phyloP scores from a whole-genome alignment of 2,797 vertebrate genomes.

The Mormyrus hasselquistii region DNA sequence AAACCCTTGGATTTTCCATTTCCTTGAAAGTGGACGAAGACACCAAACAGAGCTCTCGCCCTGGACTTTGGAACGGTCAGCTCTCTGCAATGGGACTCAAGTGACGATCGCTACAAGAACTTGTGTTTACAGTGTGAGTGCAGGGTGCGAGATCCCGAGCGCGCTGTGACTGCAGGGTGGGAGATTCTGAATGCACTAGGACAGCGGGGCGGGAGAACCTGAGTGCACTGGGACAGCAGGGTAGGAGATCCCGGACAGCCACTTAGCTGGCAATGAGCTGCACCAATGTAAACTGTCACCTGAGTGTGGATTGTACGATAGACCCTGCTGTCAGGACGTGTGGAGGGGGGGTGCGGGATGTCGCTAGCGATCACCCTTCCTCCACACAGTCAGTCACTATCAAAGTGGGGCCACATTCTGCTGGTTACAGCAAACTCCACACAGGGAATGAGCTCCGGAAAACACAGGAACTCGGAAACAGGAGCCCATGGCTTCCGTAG shows the following conservation, averaged over 20 bases:
- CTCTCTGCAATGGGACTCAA: neutral
- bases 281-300: neutral
- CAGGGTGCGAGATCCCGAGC: neutral
- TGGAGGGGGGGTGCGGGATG: neutral
- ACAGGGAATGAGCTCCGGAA: neutral
- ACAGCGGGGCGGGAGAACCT: neutral
- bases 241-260: neutral
- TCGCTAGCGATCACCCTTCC: neutral
- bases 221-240: neutral
- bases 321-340: neutral
- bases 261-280: neutral
- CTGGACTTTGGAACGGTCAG: neutral
- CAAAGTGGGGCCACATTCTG: neutral
- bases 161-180: neutral
- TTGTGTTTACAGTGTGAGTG: neutral
- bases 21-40: conserved; percentile 2
- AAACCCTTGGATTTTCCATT: conserved; percentile 12
- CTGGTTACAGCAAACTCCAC: neutral
- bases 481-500: neutral
- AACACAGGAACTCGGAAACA: neutral
- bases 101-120: neutral
- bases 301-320: neutral
- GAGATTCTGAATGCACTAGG: neutral
- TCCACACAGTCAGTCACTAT: neutral
- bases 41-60: neutral